These are phyloP conservation scores for Hyles euphorbiae DNA, from an alignment of 1,140 invertebrate genomes.

Conservation along the genomic window DNA sequence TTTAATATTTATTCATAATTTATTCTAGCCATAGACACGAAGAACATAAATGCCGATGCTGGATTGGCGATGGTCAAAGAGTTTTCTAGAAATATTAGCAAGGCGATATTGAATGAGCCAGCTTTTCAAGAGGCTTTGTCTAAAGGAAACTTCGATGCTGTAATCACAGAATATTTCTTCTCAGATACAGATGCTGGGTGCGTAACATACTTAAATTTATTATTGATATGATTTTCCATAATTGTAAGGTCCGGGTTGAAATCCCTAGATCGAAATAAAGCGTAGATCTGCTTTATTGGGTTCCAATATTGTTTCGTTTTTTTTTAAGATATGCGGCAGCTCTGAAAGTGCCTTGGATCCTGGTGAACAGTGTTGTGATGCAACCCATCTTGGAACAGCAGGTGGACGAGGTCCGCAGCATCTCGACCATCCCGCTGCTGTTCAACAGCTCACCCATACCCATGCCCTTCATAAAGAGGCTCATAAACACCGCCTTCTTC, in stretches of 20 bases:
- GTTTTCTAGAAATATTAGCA: slow-evolving; percentile 34
- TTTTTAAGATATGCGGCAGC: slow-evolving; percentile 31
- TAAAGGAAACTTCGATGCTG: slow-evolving; percentile 40
- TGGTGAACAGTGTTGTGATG: slow-evolving; percentile 27
- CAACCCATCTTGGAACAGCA: slow-evolving; percentile 32
- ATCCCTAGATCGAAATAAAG: no score
- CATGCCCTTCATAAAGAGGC: slow-evolving; percentile 32
- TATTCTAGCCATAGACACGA: slow-evolving; percentile 1
- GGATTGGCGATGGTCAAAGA: slow-evolving; percentile 6
- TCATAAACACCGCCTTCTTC: slow-evolving; percentile 28
- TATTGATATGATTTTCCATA: not conserved
- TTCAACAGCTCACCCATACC: slow-evolving; percentile 28
- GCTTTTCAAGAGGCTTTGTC: slow-evolving; percentile 16
- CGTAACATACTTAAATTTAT: not conserved
- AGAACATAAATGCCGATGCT: not conserved
- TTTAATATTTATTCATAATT: slow-evolving; percentile 30
- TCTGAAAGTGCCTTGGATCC: slow-evolving; percentile 45
- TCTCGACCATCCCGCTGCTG: slow-evolving; percentile 29
- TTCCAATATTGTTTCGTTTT: no score
- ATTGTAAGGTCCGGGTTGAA: no score
- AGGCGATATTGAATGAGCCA: slow-evolving; percentile 4
- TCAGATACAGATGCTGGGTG: slow-evolving; percentile 42
- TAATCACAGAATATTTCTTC: slow-evolving; percentile 47
- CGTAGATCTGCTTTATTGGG: no score
- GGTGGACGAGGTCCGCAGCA: slow-evolving; percentile 35